Evolutionary conservation across 2,113 vertebrate genomes (phyloP), one percentile per base, ranked within the genome.

Genomic region (Melanotaenia duboulayi): DNA sequence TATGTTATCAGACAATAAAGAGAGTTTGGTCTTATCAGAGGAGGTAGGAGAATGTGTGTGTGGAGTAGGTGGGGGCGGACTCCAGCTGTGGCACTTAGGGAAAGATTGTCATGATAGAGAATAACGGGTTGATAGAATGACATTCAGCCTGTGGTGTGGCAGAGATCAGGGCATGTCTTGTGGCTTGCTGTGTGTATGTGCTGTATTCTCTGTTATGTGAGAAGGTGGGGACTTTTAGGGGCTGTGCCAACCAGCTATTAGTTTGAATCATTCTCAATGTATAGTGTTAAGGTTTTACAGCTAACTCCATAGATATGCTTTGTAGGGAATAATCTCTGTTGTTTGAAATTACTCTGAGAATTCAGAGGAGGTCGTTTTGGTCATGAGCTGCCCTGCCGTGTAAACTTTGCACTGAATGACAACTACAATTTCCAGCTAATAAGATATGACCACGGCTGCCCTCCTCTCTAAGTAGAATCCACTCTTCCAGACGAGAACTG

Each of bases 401-500:
- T 65, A 52, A 44, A 68, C 25, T 14, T 49, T 24, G 49, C 23
- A 6, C 46, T 35, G n/a, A 56, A 65, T 49, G 71, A 58, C 42
- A 20, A 22, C 2, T 20, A 7, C 40, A 60, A 11, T 68, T 72
- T 64, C 40, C 46, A 62, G 65, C 49, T 51, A 22, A 59, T 65
- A 44, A 71, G 62, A 84, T 49, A 72, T 50, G 61, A 54, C 68
- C 78, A 65, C 66, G 71, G 76, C 82, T 78, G 76, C 71, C 56
- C 79, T 65, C 65, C 65, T 7, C 42, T 35, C 1, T 13, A 46
- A 25, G 67, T 61, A 58, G 46, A 59, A 65, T 83, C 77, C 42
- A 55, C 48, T 39, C 81, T 86, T 69, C 82, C 85, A 88, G 86
- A 90, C 86, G 73, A 93, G 89, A 93, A 93, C 88, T 20, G 72